These are phyloP conservation scores for Epinephelus lanceolatus DNA, from an alignment of 2,113 vertebrate genomes.

Conservation along the genomic window DNA sequence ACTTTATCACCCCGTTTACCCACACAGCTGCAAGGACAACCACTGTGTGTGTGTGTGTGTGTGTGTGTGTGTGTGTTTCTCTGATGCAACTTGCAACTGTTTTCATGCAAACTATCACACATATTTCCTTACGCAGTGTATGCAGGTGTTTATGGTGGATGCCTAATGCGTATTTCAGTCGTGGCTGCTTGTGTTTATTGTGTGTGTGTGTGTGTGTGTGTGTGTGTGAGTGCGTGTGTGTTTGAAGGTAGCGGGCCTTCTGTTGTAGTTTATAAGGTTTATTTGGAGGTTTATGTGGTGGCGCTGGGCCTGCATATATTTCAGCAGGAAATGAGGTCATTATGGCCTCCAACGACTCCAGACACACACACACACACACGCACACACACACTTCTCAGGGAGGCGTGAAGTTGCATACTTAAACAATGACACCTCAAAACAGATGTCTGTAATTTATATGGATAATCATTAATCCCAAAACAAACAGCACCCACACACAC, in stretches of 20 bases:
- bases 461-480: conserved; percentile 61
- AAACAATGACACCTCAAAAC: conserved; percentile 59
- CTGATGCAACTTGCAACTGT: not conserved
- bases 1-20: conserved; percentile 53
- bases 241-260: conserved; percentile 43
- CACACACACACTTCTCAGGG: conserved; percentile 20
- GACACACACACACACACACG: conserved; percentile 37
- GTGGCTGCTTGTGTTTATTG: not conserved
- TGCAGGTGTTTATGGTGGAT: not conserved
- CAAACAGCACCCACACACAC: conserved; percentile 45
- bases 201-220: not conserved
- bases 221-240: not conserved
- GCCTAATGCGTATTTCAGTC: not conserved
- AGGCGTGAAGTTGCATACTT: conserved; percentile 69
- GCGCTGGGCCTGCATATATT: conserved; percentile 65
- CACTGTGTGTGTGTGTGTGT: not conserved
- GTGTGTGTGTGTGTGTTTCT: not conserved
- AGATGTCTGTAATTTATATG: conserved; percentile 65
- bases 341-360: conserved; percentile 20
- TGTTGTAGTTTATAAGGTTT: conserved; percentile 55
- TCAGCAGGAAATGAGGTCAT: conserved; percentile 74
- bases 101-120: not conserved
- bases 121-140: not conserved
- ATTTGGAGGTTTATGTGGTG: conserved; percentile 71
- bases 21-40: conserved; percentile 4